A percentile compares a stretch with the other conserved stretches of the same genome.
phyloP scores from a whole-genome alignment of 2,888 invertebrate species.

The Tuberolachnus salignus region DNA sequence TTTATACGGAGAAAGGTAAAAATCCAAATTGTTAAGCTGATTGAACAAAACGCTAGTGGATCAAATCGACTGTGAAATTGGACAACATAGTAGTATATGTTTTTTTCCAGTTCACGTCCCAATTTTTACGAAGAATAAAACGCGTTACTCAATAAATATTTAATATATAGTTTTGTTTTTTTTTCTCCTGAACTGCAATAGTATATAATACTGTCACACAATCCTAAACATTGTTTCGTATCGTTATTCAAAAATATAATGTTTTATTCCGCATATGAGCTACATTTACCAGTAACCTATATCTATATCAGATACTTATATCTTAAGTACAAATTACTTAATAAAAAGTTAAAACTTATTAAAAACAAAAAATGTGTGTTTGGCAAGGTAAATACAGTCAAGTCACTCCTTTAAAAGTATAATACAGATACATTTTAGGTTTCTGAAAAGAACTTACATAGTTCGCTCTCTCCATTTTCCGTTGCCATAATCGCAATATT shows the following conservation, averaged over 20 bases:
- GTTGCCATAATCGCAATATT: too few relatives aligned
- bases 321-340: too few relatives aligned
- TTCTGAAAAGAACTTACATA: too few relatives aligned
- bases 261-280: too few relatives aligned
- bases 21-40: conserved; percentile 42
- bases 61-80: conserved; percentile 55
- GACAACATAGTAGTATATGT: conserved; percentile 39
- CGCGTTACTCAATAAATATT: conserved; percentile 47
- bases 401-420: too few relatives aligned
- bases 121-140: conserved; percentile 39
- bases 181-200: conserved; percentile 6
- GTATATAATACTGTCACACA: conserved; percentile 10
- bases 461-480: too few relatives aligned
- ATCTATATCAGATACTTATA: too few relatives aligned
- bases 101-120: conserved; percentile 49
- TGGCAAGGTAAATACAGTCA: too few relatives aligned
- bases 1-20: conserved; percentile 40
- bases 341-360: too few relatives aligned
- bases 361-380: too few relatives aligned
- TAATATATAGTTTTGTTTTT: conserved; percentile 28
- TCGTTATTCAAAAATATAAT: neutral
- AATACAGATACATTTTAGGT: too few relatives aligned
- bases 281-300: too few relatives aligned
- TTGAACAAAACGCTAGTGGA: conserved; percentile 39
- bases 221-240: neutral